phyloP scores from a whole-genome alignment of 2,888 invertebrate genomes.

The Lasioglossum malachurum region DNA sequence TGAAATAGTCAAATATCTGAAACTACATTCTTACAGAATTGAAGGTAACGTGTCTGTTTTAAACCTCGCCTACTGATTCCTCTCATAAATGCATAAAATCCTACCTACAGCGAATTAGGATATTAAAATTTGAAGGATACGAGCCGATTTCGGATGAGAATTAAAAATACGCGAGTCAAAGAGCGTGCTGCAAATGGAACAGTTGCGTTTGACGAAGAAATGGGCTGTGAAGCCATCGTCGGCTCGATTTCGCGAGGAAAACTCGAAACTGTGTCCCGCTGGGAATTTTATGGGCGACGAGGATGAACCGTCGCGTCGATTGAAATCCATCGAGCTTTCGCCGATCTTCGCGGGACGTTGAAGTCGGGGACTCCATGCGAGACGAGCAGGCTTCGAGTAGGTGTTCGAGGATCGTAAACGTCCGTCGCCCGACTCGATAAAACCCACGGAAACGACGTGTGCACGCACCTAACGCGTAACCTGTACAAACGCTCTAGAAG shows the following conservation, averaged over 20 bases:
- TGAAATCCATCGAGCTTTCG: slow-evolving; percentile 30
- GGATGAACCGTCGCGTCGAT: slow-evolving; percentile 13
- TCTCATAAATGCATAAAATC: neutral
- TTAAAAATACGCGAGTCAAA: neutral
- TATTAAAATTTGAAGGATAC: neutral
- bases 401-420: slow-evolving; percentile 78
- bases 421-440: slow-evolving; percentile 75
- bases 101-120: neutral
- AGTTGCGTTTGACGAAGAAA: neutral
- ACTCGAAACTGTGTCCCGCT: neutral
- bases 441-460: slow-evolving; percentile 70
- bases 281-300: slow-evolving; percentile 1
- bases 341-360: slow-evolving; percentile 21
- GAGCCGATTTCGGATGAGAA: neutral
- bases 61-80: neutral
- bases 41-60: neutral
- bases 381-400: slow-evolving; percentile 69
- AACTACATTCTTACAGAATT: neutral
- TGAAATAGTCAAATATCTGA: neutral
- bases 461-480: slow-evolving; percentile 60
- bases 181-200: neutral
- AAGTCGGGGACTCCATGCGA: slow-evolving; percentile 30
- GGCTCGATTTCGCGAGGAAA: neutral
- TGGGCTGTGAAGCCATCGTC: neutral
- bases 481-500: slow-evolving; percentile 34